Percentiles rank a stretch among this genome's conserved stretches.
Conservation (phyloP, 2,888 invertebrate genomes). For the Dicyrtomina minuta region DNA sequence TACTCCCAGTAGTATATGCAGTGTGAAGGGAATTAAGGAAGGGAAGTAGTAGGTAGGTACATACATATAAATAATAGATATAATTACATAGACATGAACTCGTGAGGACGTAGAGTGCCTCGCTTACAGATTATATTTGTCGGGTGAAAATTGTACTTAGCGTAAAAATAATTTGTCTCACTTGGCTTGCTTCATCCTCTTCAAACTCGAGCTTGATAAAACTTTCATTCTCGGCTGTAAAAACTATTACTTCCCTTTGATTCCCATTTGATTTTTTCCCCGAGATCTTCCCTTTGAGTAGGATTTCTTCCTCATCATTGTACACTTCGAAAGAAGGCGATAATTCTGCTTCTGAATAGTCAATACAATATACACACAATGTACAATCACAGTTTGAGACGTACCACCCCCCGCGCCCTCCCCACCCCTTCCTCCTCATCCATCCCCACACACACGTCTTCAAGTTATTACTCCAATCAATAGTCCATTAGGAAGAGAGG, state of each 20-base stretch:
- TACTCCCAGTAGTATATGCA: too few species aligned
- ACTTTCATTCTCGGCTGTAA: constrained; percentile 27
- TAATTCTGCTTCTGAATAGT: constrained; percentile 25
- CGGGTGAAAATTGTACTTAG: too few species aligned
- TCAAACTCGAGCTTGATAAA: constrained; percentile 33
- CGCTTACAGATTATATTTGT: too few species aligned
- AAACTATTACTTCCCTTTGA: constrained; percentile 24
- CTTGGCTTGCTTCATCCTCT: constrained; percentile 32
- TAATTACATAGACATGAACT: too few species aligned
- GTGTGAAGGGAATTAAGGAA: too few species aligned
- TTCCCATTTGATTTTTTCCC: constrained; percentile 27
- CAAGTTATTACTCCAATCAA: too few species aligned
- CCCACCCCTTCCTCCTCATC: too few species aligned
- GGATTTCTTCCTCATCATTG: constrained; percentile 34
- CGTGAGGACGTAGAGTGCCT: too few species aligned
- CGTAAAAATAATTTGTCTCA: not conserved
- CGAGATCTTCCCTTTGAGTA: constrained; percentile 29
- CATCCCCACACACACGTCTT: not conserved
- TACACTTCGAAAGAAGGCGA: constrained; percentile 33
- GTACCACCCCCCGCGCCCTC: too few species aligned
- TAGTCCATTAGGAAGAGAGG: not conserved
- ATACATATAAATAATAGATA: too few species aligned
- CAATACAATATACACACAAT: not conserved
- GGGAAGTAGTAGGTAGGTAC: too few species aligned
- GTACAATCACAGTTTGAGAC: not conserved